A percentile compares a stretch with the other conserved stretches of the same genome.
Conservation (phyloP, 2,888 invertebrate genomes). For the Lagria hirta region DNA sequence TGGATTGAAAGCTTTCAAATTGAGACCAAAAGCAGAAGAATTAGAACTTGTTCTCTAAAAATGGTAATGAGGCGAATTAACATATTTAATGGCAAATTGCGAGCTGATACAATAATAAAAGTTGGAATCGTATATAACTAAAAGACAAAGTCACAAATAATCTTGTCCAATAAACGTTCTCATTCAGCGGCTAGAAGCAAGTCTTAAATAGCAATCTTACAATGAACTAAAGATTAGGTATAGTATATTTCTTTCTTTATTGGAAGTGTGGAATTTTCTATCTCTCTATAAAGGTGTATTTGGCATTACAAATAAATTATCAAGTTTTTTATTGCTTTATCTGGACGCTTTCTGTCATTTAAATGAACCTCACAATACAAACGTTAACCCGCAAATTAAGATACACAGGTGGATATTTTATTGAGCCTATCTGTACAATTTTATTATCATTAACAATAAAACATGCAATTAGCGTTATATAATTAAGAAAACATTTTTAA, state of each 20-base stretch:
- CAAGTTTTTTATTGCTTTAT: not conserved
- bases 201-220: not conserved
- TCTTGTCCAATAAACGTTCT: conserved; percentile 9
- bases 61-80: no score
- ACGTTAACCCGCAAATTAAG: conserved; percentile 1
- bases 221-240: conserved; percentile 1
- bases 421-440: conserved; percentile 26
- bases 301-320: conserved; percentile 1
- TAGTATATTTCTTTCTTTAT: conserved; percentile 5
- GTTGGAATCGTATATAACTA: conserved; percentile 2
- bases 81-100: no score
- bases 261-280: not conserved
- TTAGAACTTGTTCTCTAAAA: no score
- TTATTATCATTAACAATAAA: conserved; percentile 28
- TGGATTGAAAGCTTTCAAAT: conserved; percentile 2
- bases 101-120: conserved; percentile 3
- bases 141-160: conserved; percentile 6
- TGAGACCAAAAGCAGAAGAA: no score
- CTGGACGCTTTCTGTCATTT: no score
- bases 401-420: conserved; percentile 30
- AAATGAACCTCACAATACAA: not conserved
- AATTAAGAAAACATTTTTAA: not conserved
- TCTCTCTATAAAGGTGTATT: no score
- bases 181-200: no score
- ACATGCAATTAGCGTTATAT: conserved; percentile 2